phyloP scores from a whole-genome alignment of 2,113 vertebrate species.

The Melanerpes aurifrons region DNA sequence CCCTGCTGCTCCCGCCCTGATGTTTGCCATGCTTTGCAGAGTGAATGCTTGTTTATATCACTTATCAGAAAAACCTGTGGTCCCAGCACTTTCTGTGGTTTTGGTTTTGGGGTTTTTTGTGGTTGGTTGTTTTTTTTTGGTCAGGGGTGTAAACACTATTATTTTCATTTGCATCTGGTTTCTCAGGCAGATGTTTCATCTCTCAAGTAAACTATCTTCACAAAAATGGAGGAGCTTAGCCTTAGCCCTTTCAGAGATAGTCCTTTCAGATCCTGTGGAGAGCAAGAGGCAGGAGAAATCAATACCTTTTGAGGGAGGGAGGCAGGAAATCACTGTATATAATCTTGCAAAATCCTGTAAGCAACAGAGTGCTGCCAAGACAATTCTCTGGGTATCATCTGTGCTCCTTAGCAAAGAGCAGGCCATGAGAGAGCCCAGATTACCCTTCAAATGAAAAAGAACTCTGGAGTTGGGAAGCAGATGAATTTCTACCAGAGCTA shows the following conservation, averaged over 20 bases:
- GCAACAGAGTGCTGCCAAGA: slow-evolving; percentile 4
- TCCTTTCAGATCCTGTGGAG: not conserved
- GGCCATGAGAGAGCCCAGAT: slow-evolving; percentile 41
- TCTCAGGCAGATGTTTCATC: not conserved
- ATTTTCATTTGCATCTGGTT: not conserved
- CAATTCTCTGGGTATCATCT: slow-evolving; percentile 16
- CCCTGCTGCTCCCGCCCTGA: accelerated
- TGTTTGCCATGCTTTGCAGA: not conserved
- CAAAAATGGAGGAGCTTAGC: not conserved
- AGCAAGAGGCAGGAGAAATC: not conserved
- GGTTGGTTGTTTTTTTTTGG: not conserved
- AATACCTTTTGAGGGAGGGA: not conserved
- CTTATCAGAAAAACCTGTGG: not conserved
- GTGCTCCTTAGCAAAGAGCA: not conserved
- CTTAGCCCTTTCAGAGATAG: not conserved
- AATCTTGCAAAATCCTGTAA: slow-evolving; percentile 55
- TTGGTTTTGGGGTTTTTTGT: too few species aligned
- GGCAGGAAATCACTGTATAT: slow-evolving; percentile 34
- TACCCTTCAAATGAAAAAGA: slow-evolving; percentile 43
- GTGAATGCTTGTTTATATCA: not conserved
- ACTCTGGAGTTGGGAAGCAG: not conserved
- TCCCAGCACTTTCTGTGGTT: not conserved
- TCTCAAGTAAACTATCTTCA: not conserved
- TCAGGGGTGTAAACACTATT: not conserved
- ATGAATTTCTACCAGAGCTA: not conserved